Evolutionary conservation across 2,797 vertebrate genomes (phyloP), one percentile per base, ranked within the genome.

Genomic region (Tangara arthus): DNA sequence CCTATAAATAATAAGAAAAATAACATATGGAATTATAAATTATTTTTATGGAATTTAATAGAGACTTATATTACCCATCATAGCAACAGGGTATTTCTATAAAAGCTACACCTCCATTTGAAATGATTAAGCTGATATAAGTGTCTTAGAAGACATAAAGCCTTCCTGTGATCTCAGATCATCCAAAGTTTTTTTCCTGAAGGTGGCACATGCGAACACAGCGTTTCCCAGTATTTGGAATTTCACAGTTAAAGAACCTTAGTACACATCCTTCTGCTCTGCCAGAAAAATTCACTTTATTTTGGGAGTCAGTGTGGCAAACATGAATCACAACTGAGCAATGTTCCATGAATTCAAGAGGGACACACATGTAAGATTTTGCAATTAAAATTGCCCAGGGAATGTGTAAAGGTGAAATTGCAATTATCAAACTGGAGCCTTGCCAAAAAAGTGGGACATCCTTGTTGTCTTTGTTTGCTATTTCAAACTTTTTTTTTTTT

Each of bases 401-500:
- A 94, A 59, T 7, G 15, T 10, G 17, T 12, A 85, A 80, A 94
- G 84, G 61, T 93, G 64, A 92, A 89, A 78, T 11, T 56, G 39
- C 61, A 94, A 91, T 95, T 95, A 95, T 61, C 28, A 89, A 34
- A 63, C 34, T 94, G 92, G 84, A 94, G 5, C 35, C 47, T 63
- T 68, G 81, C 89, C 93, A 95, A 78, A 68, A 85, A 89, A 85
- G 26, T 26, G 26, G 19, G n/a, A 71, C 57, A 93, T 65, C 26
- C 8, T 57, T 71, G 20, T 68, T 87, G 44, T 39, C 73, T 94
- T 64, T 86, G 24, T 64, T 86, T 89, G 14, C 20, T 57, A 17
- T 41, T 39, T 80, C 30, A 80, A 64, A 77, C 16, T 64, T 84
- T 50, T 59, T 15, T 32, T 75, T 94, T 15, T 32, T 24, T 75